Evolutionary conservation across 2,113 vertebrate species (phyloP).

Genomic region (Pardalotus punctatus): DNA sequence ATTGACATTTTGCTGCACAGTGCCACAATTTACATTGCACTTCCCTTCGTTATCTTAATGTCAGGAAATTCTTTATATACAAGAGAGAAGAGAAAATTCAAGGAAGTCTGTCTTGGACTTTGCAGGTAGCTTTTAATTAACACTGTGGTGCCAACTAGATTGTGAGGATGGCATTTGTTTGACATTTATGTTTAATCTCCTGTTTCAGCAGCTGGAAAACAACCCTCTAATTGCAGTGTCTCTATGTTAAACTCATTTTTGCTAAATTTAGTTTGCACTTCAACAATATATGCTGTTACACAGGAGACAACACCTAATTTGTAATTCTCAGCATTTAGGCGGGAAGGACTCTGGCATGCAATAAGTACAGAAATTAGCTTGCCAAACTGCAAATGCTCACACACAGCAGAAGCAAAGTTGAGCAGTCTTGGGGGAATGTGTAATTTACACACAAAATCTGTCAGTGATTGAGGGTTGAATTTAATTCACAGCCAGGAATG

Average conservation of each 20-base stretch:
- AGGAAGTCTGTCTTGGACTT: not conserved
- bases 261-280: not conserved
- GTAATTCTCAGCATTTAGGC: not conserved
- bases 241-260: not conserved
- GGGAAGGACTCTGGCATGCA: not conserved
- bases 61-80: not conserved
- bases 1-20: not conserved
- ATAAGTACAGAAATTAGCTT: not conserved
- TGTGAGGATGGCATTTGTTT: not conserved
- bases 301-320: not conserved
- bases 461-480: not conserved
- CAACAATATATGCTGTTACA: not conserved
- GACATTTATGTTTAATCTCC: conserved; percentile 27
- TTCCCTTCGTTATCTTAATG: not conserved
- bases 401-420: not conserved
- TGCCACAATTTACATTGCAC: not conserved
- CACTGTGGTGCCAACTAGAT: not conserved
- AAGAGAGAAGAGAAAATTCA: not conserved
- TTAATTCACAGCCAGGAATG: not conserved
- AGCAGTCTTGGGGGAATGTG: not conserved
- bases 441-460: conserved; percentile 9
- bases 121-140: conserved; percentile 33
- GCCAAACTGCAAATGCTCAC: not conserved
- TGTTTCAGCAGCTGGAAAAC: conserved; percentile 2
- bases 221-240: not conserved